These are phyloP conservation scores for Sepiola atlantica DNA, from an alignment of 2,888 invertebrate species.

Conservation along the genomic window DNA sequence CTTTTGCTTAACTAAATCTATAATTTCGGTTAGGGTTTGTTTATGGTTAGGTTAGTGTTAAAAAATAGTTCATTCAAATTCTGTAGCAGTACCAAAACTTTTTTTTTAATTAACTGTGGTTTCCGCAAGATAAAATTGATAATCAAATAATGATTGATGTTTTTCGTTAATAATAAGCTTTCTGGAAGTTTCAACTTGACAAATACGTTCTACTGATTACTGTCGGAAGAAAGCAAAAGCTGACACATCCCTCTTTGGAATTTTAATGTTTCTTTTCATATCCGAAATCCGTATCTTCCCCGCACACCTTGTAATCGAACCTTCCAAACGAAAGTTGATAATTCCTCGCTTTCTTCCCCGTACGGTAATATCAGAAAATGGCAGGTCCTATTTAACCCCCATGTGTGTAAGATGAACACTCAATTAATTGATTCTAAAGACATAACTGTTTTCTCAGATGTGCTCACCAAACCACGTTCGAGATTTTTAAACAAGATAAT, in stretches of 20 bases:
- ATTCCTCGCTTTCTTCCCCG: not conserved
- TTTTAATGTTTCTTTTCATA: not conserved
- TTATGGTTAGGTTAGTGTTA: no score
- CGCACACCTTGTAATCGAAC: not conserved
- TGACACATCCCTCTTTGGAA: not conserved
- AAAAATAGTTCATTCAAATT: no score
- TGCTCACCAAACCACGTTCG: not conserved
- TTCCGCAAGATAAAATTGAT: no score
- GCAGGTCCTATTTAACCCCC: not conserved
- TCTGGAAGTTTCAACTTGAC: no score
- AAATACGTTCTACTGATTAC: no score
- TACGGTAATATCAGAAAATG: not conserved
- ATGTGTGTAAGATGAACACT: not conserved
- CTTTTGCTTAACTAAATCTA: no score
- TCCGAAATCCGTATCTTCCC: not conserved
- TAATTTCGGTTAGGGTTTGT: no score
- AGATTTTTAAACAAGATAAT: no score
- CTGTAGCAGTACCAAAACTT: no score
- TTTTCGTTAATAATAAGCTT: no score
- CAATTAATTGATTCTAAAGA: not conserved
- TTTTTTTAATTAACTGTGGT: no score
- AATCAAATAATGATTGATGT: no score
- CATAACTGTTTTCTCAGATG: not conserved
- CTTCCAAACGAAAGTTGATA: not conserved
- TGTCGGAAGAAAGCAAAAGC: not conserved